Conservation (phyloP, 2,888 invertebrate genomes). For the Stramonita haemastoma region DNA sequence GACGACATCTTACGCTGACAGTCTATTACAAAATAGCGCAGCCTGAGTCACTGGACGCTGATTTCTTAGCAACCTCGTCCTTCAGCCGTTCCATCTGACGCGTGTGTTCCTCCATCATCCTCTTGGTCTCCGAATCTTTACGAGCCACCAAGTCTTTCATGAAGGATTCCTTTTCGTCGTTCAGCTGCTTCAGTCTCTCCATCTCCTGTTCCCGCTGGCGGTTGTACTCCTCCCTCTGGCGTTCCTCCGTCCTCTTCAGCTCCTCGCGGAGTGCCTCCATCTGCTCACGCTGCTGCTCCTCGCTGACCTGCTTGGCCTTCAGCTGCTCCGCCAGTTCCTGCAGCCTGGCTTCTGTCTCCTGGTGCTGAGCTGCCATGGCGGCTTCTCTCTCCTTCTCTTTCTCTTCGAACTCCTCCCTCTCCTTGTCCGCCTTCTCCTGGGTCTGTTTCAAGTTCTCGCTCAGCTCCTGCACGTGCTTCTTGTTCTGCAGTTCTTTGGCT, state of each 20-base stretch:
- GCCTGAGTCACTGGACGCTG: background rate
- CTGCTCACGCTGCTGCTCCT: background rate
- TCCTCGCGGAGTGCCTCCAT: background rate
- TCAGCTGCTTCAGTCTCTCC: background rate
- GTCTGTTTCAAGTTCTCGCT: background rate
- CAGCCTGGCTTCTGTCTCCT: constrained; percentile 1
- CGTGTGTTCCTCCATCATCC: too few relatives aligned
- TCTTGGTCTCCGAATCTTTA: background rate
- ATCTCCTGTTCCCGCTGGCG: background rate
- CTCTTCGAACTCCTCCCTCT: background rate
- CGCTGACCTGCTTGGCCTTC: background rate
- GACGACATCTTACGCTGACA: too few relatives aligned
- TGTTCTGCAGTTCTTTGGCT: background rate
- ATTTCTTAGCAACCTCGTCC: background rate
- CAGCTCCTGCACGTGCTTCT: background rate
- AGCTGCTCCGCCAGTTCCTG: background rate
- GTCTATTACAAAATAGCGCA: background rate
- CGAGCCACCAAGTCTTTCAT: background rate
- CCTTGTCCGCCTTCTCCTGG: background rate
- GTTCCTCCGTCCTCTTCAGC: background rate
- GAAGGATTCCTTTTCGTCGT: background rate
- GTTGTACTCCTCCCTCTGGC: background rate
- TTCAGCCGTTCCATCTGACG: background rate
- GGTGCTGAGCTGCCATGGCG: background rate
- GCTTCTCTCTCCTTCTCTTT: background rate